phyloP scores from a whole-genome alignment of 2,113 vertebrate genomes.

The Pelvicachromis taeniatus region DNA sequence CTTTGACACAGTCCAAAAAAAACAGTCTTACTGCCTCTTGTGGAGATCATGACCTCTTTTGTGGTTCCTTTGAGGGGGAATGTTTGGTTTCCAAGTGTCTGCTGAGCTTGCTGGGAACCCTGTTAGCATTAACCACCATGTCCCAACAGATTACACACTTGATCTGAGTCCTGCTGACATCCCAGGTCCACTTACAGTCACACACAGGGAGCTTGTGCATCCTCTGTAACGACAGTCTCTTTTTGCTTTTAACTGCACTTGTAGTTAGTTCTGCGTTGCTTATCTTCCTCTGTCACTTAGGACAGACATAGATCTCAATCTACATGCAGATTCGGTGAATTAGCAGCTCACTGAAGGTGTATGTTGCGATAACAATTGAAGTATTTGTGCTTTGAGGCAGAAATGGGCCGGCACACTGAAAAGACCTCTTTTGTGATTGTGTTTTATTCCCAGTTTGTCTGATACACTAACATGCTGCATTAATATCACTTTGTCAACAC shows the following conservation, averaged over 20 bases:
- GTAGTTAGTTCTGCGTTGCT: not conserved
- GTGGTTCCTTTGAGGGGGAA: not conserved
- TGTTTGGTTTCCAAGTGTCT: not conserved
- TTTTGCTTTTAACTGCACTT: not conserved
- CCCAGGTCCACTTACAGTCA: not conserved
- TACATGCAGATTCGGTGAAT: not conserved
- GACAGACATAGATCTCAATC: not conserved
- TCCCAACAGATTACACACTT: not conserved
- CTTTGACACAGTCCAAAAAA: not conserved
- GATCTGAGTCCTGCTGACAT: not conserved
- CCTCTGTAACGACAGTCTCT: not conserved
- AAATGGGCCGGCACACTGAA: not conserved
- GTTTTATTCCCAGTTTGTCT: not conserved
- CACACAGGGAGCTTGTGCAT: not conserved
- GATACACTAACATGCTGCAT: not conserved
- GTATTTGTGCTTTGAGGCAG: not conserved
- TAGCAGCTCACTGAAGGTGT: not conserved
- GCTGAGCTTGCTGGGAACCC: not conserved
- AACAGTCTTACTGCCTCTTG: not conserved
- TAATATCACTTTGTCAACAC: slow-evolving; percentile 7
- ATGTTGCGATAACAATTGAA: not conserved
- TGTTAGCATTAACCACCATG: not conserved
- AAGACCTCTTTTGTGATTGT: not conserved
- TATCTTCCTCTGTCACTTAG: not conserved
- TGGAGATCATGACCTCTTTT: not conserved